Evolutionary conservation across 2,888 invertebrate genomes (phyloP).

Genomic region (Teleiodes luculella): DNA sequence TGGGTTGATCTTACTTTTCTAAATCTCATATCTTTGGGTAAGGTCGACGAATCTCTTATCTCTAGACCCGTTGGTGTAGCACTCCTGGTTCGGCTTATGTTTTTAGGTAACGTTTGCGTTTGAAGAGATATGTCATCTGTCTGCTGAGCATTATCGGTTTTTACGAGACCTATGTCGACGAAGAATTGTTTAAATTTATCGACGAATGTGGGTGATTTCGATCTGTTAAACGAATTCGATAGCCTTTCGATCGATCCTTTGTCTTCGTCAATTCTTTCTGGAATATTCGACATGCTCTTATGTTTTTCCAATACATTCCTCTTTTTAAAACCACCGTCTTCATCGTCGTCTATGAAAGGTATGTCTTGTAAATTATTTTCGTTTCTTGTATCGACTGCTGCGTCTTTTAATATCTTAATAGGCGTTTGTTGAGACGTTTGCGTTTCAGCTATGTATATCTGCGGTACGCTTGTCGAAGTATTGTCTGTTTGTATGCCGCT

Average conservation of each 20-base stretch:
- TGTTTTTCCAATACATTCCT: slow-evolving; percentile 59
- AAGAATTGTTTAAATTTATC: slow-evolving; percentile 73
- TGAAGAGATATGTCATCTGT: slow-evolving; percentile 14
- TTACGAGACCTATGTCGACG: slow-evolving; percentile 63
- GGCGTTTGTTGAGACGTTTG: slow-evolving; percentile 31
- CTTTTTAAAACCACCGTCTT: slow-evolving; percentile 53
- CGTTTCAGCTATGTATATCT: slow-evolving; percentile 57
- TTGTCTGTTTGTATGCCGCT: slow-evolving; percentile 73
- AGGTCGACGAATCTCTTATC: slow-evolving; percentile 54
- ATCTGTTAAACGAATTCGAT: slow-evolving; percentile 60
- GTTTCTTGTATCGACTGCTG: slow-evolving; percentile 67
- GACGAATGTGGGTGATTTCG: slow-evolving; percentile 68
- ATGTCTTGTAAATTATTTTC: slow-evolving; percentile 71
- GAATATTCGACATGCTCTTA: slow-evolving; percentile 70
- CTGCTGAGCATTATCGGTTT: slow-evolving; percentile 41
- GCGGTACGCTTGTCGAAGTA: slow-evolving; percentile 68
- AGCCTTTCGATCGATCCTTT: slow-evolving; percentile 56
- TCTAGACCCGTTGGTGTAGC: slow-evolving; percentile 51
- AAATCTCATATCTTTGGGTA: slow-evolving; percentile 72
- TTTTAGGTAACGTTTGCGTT: slow-evolving; percentile 59
- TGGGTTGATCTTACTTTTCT: slow-evolving; percentile 65
- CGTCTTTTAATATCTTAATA: slow-evolving; percentile 59
- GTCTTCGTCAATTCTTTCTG: slow-evolving; percentile 60
- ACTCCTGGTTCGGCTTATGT: slow-evolving; percentile 52
- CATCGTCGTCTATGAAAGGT: slow-evolving; percentile 70